Conservation (phyloP, 92 coral and sea anemone species). For the Umimayanthus chanpuru region DNA sequence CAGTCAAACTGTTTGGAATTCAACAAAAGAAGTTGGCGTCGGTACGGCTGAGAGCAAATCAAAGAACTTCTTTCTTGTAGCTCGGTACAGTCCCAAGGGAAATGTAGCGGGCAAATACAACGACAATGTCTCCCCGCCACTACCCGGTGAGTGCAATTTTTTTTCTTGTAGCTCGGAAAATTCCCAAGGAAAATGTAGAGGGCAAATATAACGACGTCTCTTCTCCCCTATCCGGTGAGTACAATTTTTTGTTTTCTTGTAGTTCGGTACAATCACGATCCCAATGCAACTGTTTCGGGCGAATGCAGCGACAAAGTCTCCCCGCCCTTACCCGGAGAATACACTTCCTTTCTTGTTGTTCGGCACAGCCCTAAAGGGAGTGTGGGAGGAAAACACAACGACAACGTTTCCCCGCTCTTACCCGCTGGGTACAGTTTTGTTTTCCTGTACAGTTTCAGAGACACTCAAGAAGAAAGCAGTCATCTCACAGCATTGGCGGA, state of each 20-base stretch:
- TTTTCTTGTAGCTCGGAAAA: not conserved
- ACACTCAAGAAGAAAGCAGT: too few relatives aligned
- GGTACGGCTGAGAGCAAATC: slow-evolving; percentile 96
- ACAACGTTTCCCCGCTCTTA: slow-evolving; percentile 53
- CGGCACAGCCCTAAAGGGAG: slow-evolving; percentile 48
- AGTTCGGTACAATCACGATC: not conserved
- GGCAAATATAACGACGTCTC: slow-evolving; percentile 65
- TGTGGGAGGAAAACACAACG: slow-evolving; percentile 60
- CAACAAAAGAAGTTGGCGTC: slow-evolving; percentile 80
- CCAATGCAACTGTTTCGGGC: slow-evolving; percentile 65
- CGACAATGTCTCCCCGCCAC: slow-evolving; percentile 66
- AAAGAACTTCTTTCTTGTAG: slow-evolving; percentile 92
- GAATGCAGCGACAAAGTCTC: slow-evolving; percentile 67
- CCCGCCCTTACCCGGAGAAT: not conserved
- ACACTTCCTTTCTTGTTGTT: too few relatives aligned
- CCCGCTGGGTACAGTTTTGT: not conserved
- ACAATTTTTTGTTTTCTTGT: not conserved
- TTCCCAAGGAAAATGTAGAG: slow-evolving; percentile 66
- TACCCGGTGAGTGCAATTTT: slow-evolving; percentile 28
- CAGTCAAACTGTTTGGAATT: slow-evolving; percentile 88
- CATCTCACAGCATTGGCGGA: not conserved
- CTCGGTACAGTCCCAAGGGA: slow-evolving; percentile 93
- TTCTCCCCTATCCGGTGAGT: not conserved
- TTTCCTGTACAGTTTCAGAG: not conserved
- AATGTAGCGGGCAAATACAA: slow-evolving; percentile 71